Base-by-base conservation (phyloP, 2,113 vertebrate species). In the Todiramphus saurophagus region DNA sequence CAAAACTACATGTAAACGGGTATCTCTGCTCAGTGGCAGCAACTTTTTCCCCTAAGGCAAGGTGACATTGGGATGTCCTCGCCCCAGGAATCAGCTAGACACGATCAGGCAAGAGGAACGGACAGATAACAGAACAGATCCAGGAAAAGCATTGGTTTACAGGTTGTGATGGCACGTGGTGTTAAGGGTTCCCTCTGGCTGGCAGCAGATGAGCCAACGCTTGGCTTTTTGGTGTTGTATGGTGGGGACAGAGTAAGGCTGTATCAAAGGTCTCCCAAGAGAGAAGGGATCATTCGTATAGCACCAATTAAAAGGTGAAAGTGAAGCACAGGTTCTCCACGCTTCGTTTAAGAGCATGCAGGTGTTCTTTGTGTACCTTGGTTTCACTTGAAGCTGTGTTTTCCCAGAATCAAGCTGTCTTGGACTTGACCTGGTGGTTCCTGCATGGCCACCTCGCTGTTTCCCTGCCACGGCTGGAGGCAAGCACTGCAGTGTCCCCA, bases 81-180 rank as follows among this genome's bases (percentile, higher is more conserved):
- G 17, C 41, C 83, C 15, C 80, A 76, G 73, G 60, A 70, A 80
- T 28, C 64, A 55, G 89, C 56, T 67, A 8, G 76, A 16, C 28
- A 7, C 0, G 2, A 51, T 90, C 89, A 19, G 77, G 56, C 60
- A 16, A 5, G 55, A 46, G 76, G 68, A 70, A 27, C 43, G 63
- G 78, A 53, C 44, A 13, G 1, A 28, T 27, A 31, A 31, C 19
- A 2, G 13, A 67, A 27, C 46, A 74, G 74, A 62, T 51, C 9
- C 56, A 78, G 70, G 69, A 79, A 62, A 53, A 78, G 43, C 3
- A 1, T 53, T 10, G n/a, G 20, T 43, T 39, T 6, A 8, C 46
- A 48, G 17, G 12, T 14, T 16, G 3, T 3, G 13, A 13, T 41
- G 30, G 13, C 23, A 1, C 18, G 0, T 68, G 28, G 37, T 0